phyloP scores from a whole-genome alignment of 2,888 invertebrate genomes.

The Pilophorus perplexus region DNA sequence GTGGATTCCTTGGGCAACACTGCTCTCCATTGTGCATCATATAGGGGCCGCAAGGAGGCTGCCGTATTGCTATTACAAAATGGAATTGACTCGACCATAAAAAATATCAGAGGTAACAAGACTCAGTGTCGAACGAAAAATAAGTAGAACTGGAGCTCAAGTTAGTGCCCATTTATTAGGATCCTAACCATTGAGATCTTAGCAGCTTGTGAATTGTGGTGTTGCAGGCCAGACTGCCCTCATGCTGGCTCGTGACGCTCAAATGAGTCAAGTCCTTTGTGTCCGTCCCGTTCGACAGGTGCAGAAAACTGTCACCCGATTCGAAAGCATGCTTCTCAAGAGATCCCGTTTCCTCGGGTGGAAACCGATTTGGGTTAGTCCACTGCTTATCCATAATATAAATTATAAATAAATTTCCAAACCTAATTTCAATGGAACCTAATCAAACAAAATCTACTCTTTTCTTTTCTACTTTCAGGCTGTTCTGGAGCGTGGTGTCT shows the following conservation, averaged over 20 bases:
- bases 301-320: constrained; percentile 59
- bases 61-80: constrained; percentile 65
- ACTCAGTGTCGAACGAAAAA: too few relatives aligned
- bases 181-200: too few relatives aligned
- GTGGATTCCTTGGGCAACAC: constrained; percentile 65
- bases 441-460: background rate
- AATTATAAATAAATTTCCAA: background rate
- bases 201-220: too few relatives aligned
- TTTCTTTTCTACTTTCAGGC: constrained; percentile 55
- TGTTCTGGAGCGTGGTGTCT: constrained; percentile 65
- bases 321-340: constrained; percentile 65
- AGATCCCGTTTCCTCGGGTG: constrained; percentile 64
- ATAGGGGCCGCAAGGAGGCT: constrained; percentile 62
- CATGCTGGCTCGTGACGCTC: constrained; percentile 61
- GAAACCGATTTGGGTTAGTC: constrained; percentile 61
- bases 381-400: background rate
- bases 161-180: too few relatives aligned
- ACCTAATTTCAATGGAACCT: background rate
- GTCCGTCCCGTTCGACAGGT: constrained; percentile 63
- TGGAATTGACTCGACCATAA: constrained; percentile 62
- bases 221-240: constrained; percentile 61
- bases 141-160: too few relatives aligned
- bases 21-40: constrained; percentile 64
- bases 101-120: constrained; percentile 62
- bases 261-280: constrained; percentile 64